These are phyloP conservation scores for Ranitomeya variabilis DNA, from an alignment of 2,113 vertebrate species.

Conservation along the genomic window DNA sequence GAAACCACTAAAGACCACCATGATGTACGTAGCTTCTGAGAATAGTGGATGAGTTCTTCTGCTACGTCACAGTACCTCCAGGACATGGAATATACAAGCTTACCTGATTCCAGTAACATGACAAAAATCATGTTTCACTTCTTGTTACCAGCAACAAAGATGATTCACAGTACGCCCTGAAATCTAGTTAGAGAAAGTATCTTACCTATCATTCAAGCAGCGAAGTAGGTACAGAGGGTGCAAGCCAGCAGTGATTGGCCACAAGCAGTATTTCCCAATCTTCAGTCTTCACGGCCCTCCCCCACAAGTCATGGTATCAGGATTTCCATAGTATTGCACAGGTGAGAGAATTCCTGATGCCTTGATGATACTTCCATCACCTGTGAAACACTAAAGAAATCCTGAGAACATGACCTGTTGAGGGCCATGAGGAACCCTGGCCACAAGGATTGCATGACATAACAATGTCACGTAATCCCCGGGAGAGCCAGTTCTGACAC, in stretches of 20 bases:
- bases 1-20: not conserved
- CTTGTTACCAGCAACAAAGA: not conserved
- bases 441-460: too few relatives aligned
- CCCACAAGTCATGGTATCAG: too few relatives aligned
- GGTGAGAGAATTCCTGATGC: too few relatives aligned
- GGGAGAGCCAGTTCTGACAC: too few relatives aligned
- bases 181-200: not conserved
- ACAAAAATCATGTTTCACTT: constrained; percentile 3
- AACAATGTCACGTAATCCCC: too few relatives aligned
- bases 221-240: not conserved
- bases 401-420: too few relatives aligned
- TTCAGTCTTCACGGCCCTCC: too few relatives aligned
- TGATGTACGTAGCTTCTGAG: not conserved
- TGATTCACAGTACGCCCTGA: constrained; percentile 1
- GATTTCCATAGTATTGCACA: too few relatives aligned
- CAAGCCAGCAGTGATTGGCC: not conserved
- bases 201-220: not conserved
- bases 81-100: not conserved
- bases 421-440: too few relatives aligned
- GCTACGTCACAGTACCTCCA: not conserved
- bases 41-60: not conserved
- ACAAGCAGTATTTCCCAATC: too few relatives aligned
- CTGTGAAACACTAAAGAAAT: too few relatives aligned
- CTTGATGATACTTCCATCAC: too few relatives aligned
- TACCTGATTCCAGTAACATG: not conserved